Evolutionary conservation across 2,888 invertebrate genomes (phyloP).

Genomic region (Pristionchus exspectatus): DNA sequence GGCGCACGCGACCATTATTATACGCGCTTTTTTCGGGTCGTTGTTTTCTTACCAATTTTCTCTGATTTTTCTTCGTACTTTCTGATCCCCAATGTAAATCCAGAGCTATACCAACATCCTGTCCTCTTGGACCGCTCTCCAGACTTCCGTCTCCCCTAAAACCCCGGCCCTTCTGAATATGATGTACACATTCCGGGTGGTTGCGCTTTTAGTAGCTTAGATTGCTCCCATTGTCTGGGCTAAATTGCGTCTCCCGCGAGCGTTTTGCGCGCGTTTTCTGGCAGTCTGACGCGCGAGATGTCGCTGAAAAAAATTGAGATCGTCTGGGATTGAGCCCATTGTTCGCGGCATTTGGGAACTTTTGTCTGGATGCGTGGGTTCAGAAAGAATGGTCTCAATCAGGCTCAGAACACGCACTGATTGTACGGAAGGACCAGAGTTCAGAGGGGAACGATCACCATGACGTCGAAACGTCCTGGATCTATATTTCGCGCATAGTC

Average conservation of each 20-base stretch:
- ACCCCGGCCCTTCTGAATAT: neutral
- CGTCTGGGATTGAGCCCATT: conserved; percentile 1
- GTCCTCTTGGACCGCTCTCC: neutral
- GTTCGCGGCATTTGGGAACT: neutral
- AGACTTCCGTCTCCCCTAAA: neutral
- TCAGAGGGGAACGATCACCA: too few relatives aligned
- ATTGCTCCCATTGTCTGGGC: neutral
- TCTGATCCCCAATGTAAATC: neutral
- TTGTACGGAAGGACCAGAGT: too few relatives aligned
- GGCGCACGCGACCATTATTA: neutral
- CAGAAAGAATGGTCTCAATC: neutral
- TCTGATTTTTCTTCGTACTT: neutral
- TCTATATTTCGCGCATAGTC: too few relatives aligned
- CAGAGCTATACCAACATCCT: neutral
- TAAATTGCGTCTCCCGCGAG: neutral
- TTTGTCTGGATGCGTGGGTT: conserved; percentile 14
- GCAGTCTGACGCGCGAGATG: too few relatives aligned
- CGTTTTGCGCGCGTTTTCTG: too few relatives aligned
- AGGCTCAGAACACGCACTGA: too few relatives aligned
- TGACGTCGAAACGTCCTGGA: too few relatives aligned
- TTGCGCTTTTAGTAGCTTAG: neutral
- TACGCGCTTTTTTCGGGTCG: neutral
- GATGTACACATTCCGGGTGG: conserved; percentile 40
- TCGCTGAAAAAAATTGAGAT: neutral
- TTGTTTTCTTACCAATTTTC: neutral